A percentile compares a stretch with the other conserved stretches of the same genome.
These are phyloP conservation scores for Calonectris borealis DNA, from an alignment of 2,113 vertebrate genomes.

Conservation along the genomic window DNA sequence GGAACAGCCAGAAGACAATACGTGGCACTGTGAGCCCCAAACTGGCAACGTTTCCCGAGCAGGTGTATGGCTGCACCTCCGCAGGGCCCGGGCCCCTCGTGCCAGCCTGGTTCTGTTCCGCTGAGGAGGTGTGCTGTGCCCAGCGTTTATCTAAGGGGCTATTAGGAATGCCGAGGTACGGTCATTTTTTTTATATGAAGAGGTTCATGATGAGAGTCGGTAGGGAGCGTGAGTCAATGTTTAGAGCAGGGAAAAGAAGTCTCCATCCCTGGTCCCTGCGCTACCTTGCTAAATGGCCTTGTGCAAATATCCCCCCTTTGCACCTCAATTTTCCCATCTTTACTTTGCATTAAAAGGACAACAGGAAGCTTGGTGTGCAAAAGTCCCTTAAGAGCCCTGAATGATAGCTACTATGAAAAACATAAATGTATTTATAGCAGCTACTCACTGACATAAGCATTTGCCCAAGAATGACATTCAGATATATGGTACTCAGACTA, in stretches of 20 bases:
- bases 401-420: conserved; percentile 24
- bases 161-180: neutral
- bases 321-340: conserved; percentile 21
- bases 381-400: conserved; percentile 8
- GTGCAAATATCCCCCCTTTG: neutral
- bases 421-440: conserved; percentile 8
- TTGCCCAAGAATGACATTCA: conserved; percentile 36
- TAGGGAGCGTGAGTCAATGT: neutral
- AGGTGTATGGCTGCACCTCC: accelerated
- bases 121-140: neutral
- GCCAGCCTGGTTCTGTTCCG: neutral
- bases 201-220: neutral
- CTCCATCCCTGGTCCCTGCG: neutral
- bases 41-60: accelerated
- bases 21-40: accelerated
- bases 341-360: neutral
- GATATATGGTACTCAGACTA: neutral
- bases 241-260: neutral
- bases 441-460: conserved; percentile 8
- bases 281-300: neutral
- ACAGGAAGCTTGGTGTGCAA: neutral
- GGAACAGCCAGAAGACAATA: neutral
- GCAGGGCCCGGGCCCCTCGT: neutral
- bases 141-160: neutral
- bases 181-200: neutral